Percentiles rank a stretch among this genome's conserved stretches.
Conservation (phyloP, 2,888 invertebrate species). For the Mesoligia furuncula region DNA sequence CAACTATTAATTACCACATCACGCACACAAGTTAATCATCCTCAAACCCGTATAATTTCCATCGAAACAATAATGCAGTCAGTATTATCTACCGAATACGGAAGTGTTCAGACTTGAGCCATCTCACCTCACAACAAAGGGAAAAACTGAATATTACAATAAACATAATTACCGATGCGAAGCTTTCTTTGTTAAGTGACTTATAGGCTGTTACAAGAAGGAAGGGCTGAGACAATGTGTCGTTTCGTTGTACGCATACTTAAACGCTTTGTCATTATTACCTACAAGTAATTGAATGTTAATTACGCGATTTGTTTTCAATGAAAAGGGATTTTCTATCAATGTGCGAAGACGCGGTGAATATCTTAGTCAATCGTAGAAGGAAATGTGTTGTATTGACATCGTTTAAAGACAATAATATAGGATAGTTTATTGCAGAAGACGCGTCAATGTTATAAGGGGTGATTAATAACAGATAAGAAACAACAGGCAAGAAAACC, state of each 20-base stretch:
- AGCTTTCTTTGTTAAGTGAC: slow-evolving; percentile 66
- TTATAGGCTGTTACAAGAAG: slow-evolving; percentile 43
- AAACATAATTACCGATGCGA: slow-evolving; percentile 51
- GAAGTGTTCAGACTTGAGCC: slow-evolving; percentile 39
- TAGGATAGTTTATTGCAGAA: slow-evolving; percentile 28
- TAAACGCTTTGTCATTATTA: slow-evolving; percentile 53
- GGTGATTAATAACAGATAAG: slow-evolving; percentile 11
- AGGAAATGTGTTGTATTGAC: slow-evolving; percentile 38
- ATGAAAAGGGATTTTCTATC: slow-evolving; percentile 49
- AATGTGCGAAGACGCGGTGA: slow-evolving; percentile 44
- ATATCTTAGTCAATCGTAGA: slow-evolving; percentile 35
- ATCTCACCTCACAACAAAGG: slow-evolving; percentile 53
- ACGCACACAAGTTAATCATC: slow-evolving; percentile 34
- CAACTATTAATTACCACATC: slow-evolving; percentile 17
- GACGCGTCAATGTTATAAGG: slow-evolving; percentile 18
- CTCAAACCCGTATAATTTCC: slow-evolving; percentile 45
- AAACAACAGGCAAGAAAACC: not conserved
- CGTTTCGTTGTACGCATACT: slow-evolving; percentile 38
- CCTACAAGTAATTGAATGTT: slow-evolving; percentile 50
- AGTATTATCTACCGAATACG: slow-evolving; percentile 42
- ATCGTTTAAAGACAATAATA: slow-evolving; percentile 19
- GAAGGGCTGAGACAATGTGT: slow-evolving; percentile 34
- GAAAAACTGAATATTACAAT: slow-evolving; percentile 47
- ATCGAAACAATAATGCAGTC: slow-evolving; percentile 52
- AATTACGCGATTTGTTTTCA: slow-evolving; percentile 57